Evolutionary conservation across 2,888 invertebrate genomes (phyloP).

Genomic region (Clusia tigrina): DNA sequence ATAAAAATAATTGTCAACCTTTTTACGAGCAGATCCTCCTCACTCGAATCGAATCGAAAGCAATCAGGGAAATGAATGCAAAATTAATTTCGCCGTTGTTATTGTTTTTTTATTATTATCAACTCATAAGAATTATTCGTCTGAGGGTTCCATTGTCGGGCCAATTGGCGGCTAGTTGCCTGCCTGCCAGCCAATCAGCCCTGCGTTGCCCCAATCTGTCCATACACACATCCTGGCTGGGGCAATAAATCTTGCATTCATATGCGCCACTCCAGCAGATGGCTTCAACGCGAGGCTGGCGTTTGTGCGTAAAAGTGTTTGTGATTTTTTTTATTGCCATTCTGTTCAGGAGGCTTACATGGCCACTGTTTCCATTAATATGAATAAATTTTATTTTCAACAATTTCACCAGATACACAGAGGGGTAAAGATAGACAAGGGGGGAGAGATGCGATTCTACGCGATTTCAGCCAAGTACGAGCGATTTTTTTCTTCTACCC

Average conservation of each 20-base stretch:
- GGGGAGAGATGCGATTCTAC: no score
- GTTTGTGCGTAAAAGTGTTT: neutral
- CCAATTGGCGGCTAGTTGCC: neutral
- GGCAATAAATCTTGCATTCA: slow-evolving; percentile 11
- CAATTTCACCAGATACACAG: no score
- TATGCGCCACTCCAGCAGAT: slow-evolving; percentile 7
- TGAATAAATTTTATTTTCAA: slow-evolving; percentile 14
- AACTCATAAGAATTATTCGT: slow-evolving; percentile 20
- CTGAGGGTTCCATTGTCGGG: neutral
- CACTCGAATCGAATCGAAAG: no score
- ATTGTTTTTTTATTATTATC: slow-evolving; percentile 11
- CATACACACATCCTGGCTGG: no score
- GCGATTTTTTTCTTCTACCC: no score
- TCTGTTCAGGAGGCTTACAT: neutral
- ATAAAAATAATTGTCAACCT: no score
- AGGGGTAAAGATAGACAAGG: no score
- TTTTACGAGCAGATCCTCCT: no score
- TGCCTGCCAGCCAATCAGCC: neutral
- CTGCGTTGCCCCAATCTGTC: neutral
- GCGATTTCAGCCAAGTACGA: no score
- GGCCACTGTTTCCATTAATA: slow-evolving; percentile 15
- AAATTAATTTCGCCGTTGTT: slow-evolving; percentile 13
- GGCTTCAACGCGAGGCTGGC: slow-evolving; percentile 4
- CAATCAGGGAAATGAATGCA: slow-evolving; percentile 1
- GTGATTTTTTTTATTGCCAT: no score